These are phyloP conservation scores for Xyrichtys novacula DNA, from an alignment of 2,797 vertebrate genomes.

Conservation along the genomic window DNA sequence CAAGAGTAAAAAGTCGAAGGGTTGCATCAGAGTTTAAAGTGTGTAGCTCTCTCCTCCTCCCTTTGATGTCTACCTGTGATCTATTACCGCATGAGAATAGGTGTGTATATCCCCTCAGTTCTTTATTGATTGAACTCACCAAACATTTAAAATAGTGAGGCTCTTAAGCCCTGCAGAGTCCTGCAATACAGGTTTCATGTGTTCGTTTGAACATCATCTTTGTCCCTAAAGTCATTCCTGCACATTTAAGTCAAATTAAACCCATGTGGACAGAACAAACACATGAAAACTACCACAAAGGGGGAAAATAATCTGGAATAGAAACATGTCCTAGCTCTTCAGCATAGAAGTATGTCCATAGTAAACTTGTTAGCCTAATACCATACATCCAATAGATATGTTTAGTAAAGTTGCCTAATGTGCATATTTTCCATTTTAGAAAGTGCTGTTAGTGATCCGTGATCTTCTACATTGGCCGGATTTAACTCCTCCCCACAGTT, in stretches of 20 bases:
- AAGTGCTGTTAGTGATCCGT: conserved; percentile 17
- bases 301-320: background rate
- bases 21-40: conserved; percentile 10
- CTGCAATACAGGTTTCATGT: background rate
- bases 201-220: background rate
- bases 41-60: background rate
- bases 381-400: background rate
- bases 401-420: conserved; percentile 5
- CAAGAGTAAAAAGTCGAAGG: conserved; percentile 3
- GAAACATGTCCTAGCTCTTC: background rate
- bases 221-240: background rate
- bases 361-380: background rate
- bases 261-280: background rate
- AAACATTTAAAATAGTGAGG: conserved; percentile 8
- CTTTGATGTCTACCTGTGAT: conserved; percentile 25
- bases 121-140: conserved; percentile 8
- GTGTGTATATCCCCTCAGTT: background rate
- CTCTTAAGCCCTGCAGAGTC: background rate
- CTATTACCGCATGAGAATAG: conserved; percentile 5
- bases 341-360: background rate
- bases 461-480: conserved; percentile 40
- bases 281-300: background rate
- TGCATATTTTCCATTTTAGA: conserved; percentile 25
- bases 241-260: background rate
- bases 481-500: conserved; percentile 59